Conservation (phyloP, 2,888 invertebrate species). For the Harpalus rubripes region DNA sequence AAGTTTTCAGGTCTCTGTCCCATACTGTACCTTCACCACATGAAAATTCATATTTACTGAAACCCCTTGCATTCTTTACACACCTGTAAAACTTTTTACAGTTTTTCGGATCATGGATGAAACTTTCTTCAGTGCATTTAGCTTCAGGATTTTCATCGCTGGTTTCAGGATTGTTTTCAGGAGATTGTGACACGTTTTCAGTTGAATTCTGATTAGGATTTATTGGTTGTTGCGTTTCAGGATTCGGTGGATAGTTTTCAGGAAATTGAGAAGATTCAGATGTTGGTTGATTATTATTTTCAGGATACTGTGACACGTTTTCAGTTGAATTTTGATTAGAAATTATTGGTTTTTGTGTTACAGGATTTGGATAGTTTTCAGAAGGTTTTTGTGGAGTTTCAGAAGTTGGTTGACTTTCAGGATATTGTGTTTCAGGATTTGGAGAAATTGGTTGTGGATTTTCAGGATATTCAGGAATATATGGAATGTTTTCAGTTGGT, state of each 20-base stretch:
- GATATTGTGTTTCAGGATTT: neutral
- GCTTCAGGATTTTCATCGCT: neutral
- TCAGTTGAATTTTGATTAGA: too few species aligned
- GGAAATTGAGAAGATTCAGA: neutral
- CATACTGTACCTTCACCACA: slow-evolving; percentile 89
- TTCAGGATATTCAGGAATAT: neutral
- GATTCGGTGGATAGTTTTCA: neutral
- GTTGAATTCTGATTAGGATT: neutral
- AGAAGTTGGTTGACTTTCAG: neutral
- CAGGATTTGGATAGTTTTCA: neutral
- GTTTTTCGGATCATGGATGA: slow-evolving; percentile 83
- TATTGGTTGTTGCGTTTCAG: neutral
- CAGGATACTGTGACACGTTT: too few species aligned
- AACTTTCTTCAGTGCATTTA: slow-evolving; percentile 83
- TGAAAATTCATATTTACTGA: slow-evolving; percentile 84
- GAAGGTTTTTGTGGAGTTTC: neutral
- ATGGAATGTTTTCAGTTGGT: neutral
- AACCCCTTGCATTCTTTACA: slow-evolving; percentile 82
- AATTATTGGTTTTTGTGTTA: neutral
- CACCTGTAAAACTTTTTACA: slow-evolving; percentile 90
- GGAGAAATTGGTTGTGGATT: neutral
- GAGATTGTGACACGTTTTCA: too few species aligned
- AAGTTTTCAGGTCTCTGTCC: slow-evolving; percentile 84
- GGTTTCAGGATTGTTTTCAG: neutral
- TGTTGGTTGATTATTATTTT: neutral